Conservation (phyloP, 2,888 invertebrate species). For the Folsomia candida region DNA sequence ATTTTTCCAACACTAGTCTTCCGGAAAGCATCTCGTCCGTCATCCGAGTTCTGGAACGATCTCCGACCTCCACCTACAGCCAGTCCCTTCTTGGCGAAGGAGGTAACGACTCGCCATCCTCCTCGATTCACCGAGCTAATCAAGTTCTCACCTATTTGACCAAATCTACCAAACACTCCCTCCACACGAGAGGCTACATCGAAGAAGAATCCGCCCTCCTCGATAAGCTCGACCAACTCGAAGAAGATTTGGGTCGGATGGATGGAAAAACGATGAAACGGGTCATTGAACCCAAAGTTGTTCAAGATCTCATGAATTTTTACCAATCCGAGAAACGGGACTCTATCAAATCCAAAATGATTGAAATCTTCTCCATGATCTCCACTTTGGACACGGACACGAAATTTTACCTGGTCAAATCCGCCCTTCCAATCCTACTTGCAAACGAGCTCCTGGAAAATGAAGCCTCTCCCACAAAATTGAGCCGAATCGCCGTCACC, state of each 20-base stretch:
- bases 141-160: neutral
- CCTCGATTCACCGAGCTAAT: neutral
- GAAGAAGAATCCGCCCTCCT: constrained; percentile 2
- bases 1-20: neutral
- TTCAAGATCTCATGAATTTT: constrained; percentile 24
- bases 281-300: neutral
- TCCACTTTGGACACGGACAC: constrained; percentile 18
- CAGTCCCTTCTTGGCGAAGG: too few species aligned
- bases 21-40: neutral
- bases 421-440: constrained; percentile 22
- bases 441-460: constrained; percentile 25
- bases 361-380: constrained; percentile 32
- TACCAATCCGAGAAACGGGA: constrained; percentile 23
- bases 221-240: neutral
- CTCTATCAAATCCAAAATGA: constrained; percentile 18
- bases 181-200: neutral
- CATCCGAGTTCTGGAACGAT: constrained; percentile 4
- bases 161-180: neutral
- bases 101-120: neutral
- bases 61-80: neutral
- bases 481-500: constrained; percentile 15
- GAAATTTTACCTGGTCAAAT: constrained; percentile 11
- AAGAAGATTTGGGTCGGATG: neutral
- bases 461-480: neutral
- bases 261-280: neutral